Evolutionary conservation across 1,140 invertebrate species (phyloP), one percentile per base, ranked within the genome.

Genomic region (Zelostemma sp.): DNA sequence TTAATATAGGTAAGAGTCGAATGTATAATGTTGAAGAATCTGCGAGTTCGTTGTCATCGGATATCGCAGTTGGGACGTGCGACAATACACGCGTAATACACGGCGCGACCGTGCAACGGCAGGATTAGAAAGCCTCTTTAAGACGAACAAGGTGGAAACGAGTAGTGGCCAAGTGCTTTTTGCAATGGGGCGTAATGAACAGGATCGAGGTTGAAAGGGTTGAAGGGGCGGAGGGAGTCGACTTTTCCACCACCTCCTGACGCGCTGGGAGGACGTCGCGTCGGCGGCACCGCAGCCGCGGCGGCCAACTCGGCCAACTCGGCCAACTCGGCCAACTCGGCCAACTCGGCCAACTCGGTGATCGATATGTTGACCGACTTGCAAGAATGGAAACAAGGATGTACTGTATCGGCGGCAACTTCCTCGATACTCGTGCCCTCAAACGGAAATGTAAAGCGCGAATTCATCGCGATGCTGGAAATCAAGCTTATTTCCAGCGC

Each of bases 331-430:
- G n/a, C n/a, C n/a, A n/a, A n/a, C n/a, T n/a, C n/a, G n/a, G n/a
- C n/a, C n/a, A n/a, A n/a, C n/a, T n/a, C 40, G 9, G 35, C 35
- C 35, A 8, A 15, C 11, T 14, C 11, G 14, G 40, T 41, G 40
- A 41, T 41, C n/a, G 40, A 41, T n/a, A 28, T 46, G 18, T 46
- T 46, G 43, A 46, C 43, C 43, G 43, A 46, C 43, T 46, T 46
- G 43, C 17, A 19, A 46, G 17, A 19, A 46, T 46, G 43, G 17
- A 46, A 46, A 46, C 43, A 19, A 19, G 43, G n/a, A 46, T 46
- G n/a, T n/a, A 38, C 35, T 11, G 35, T 11, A 11, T 9, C 35
- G 35, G 28, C n/a, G n/a, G n/a, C n/a, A n/a, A n/a, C n/a, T n/a
- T n/a, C n/a, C n/a, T n/a, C n/a, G n/a, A n/a, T n/a, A n/a, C n/a